Evolutionary conservation across 1,140 invertebrate genomes (phyloP), one percentile per base, ranked within the genome.

Genomic region (Lepidurus couesii): DNA sequence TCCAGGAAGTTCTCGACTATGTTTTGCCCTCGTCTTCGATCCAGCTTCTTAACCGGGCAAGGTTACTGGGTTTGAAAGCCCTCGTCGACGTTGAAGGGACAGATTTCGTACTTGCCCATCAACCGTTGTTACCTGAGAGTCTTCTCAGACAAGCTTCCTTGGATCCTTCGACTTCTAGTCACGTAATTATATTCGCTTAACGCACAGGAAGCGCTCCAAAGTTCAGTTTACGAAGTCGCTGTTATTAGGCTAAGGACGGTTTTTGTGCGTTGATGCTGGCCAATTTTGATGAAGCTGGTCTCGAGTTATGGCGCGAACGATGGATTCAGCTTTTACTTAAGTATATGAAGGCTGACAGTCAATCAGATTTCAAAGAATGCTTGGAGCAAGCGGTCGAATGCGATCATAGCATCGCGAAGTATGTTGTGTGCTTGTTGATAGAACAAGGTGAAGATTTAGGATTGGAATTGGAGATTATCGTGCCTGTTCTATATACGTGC

Each of bases 281-380:
- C 53, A 65, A 65, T 16, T 65, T 65, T 11, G 21, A 65, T 4
- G 53, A 65, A 65, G 13, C 21, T 16, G 13, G 16, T 7, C 53
- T 13, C 53, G n/a, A 65, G 16, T 7, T 65, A 16, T 65, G 53
- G 53, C 53, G 53, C 21, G 53, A 65, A 7, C 16, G 53, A 7
- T 65, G 53, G 53, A 65, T 65, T 65, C 53, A 65, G 3, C 53
- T 65, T 8, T 21, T 65, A 21, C 8, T 65, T 4, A 65, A 65
- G 21, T 65, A 65, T 21, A 65, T 65, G 53, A 65, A 65, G 53
- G 13, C 21, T 65, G 53, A 16, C 21, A 65, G 53, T 7, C 53
- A 65, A 65, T 65, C 53, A 13, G 53, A 65, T 65, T 65, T 65
- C 16, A 65, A 65, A 21, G 53, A 65, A 65, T 65, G 53, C 21